Percentiles rank a stretch among this genome's conserved stretches.
These are phyloP conservation scores for Hylyphantes graminicola DNA, from an alignment of 1,140 invertebrate genomes.

Conservation along the genomic window DNA sequence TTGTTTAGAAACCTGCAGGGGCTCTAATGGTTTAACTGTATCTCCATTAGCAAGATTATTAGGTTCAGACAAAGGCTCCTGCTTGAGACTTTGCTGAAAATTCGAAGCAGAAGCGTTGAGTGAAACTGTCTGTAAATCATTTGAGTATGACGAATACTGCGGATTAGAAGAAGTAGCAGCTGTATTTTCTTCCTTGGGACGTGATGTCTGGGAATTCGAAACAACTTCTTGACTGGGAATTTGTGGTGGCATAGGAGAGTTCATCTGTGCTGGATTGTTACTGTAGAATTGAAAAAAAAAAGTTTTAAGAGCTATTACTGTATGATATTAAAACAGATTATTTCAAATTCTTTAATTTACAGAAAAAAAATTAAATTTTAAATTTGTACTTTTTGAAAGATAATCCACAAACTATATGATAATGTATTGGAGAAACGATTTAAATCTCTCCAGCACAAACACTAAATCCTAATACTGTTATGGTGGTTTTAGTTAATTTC, in stretches of 20 bases:
- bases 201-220: background rate
- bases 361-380: background rate
- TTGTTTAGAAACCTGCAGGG: too few relatives aligned
- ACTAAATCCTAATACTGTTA: background rate
- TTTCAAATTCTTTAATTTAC: background rate
- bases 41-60: background rate
- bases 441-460: background rate
- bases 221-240: conserved; percentile 5
- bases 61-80: background rate
- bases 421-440: background rate
- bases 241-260: conserved; percentile 8
- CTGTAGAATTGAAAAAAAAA: background rate
- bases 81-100: background rate
- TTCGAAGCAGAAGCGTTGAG: background rate
- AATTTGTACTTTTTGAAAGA: background rate
- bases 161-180: background rate
- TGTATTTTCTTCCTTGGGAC: too few relatives aligned
- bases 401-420: background rate
- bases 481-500: background rate
- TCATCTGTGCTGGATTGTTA: background rate
- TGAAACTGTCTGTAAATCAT: conserved; percentile 21
- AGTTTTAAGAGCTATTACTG: background rate
- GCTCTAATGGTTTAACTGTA: too few relatives aligned
- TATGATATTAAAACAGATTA: background rate
- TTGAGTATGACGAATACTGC: background rate